Percentiles rank a stretch among this genome's conserved stretches.
Evolutionary conservation across 2,113 vertebrate species (phyloP).

Genomic region (Pseudorhombus dupliciocellatus): DNA sequence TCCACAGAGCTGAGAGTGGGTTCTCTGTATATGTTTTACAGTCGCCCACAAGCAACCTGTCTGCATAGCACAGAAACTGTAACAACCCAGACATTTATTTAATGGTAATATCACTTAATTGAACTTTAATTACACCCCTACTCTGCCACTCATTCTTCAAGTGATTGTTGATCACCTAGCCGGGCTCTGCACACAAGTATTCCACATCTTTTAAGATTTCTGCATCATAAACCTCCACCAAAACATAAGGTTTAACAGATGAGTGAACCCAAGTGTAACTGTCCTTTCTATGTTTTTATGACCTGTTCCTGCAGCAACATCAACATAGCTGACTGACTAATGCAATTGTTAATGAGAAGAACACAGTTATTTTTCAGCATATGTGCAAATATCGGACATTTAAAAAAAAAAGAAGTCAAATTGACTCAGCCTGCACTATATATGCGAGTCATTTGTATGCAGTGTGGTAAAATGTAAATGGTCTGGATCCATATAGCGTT

Average conservation of each 20-base stretch:
- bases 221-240: constrained; percentile 49
- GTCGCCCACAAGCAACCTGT: constrained; percentile 34
- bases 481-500: neutral
- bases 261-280: too few species aligned
- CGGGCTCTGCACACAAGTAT: constrained; percentile 45
- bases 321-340: too few species aligned
- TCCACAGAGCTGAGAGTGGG: constrained; percentile 15
- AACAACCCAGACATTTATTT: constrained; percentile 51
- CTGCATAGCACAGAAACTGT: constrained; percentile 29
- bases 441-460: neutral
- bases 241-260: constrained; percentile 4
- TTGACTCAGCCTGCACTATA: neutral
- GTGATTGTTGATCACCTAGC: constrained; percentile 30
- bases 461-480: neutral
- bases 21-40: constrained; percentile 31
- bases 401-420: neutral
- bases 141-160: constrained; percentile 38
- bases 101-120: constrained; percentile 57
- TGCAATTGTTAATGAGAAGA: too few species aligned
- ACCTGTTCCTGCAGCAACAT: too few species aligned
- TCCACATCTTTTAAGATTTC: constrained; percentile 49
- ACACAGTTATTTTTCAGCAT: neutral
- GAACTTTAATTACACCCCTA: constrained; percentile 56
- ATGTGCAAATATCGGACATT: too few species aligned
- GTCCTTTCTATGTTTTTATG: too few species aligned